Evolutionary conservation across 2,113 vertebrate species (phyloP).

Genomic region (Parotia lawesii): DNA sequence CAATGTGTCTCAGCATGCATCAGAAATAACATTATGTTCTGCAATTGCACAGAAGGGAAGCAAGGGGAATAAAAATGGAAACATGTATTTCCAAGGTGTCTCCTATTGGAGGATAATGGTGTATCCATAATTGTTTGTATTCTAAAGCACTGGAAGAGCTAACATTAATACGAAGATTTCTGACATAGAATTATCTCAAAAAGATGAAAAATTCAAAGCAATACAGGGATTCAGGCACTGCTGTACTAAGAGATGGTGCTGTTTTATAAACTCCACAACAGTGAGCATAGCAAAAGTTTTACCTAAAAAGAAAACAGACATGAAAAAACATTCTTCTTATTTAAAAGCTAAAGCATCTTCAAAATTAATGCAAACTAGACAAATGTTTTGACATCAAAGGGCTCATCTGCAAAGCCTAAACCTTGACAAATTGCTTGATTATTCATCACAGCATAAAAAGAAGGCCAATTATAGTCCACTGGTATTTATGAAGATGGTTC

Average conservation of each 20-base stretch:
- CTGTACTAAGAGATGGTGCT: not conserved
- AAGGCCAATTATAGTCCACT: not conserved
- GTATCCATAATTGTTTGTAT: not conserved
- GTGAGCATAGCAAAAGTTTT: not conserved
- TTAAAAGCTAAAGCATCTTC: not conserved
- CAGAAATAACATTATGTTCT: not conserved
- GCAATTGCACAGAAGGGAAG: not conserved
- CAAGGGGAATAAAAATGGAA: not conserved
- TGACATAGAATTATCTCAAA: not conserved
- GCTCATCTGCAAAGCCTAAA: not conserved
- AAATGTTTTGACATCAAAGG: not conserved
- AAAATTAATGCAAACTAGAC: not conserved
- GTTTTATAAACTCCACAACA: not conserved
- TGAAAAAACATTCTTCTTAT: not conserved
- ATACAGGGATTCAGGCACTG: not conserved
- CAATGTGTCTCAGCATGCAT: not conserved
- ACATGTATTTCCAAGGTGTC: not conserved
- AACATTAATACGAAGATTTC: not conserved
- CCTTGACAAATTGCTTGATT: not conserved
- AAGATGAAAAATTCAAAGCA: not conserved
- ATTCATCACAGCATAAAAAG: not conserved
- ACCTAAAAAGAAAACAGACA: not conserved
- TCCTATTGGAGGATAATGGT: not conserved
- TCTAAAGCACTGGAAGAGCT: not conserved
- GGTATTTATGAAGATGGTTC: not conserved